Conservation (phyloP, 2,113 vertebrate species). For the Nycticryphes semicollaris region DNA sequence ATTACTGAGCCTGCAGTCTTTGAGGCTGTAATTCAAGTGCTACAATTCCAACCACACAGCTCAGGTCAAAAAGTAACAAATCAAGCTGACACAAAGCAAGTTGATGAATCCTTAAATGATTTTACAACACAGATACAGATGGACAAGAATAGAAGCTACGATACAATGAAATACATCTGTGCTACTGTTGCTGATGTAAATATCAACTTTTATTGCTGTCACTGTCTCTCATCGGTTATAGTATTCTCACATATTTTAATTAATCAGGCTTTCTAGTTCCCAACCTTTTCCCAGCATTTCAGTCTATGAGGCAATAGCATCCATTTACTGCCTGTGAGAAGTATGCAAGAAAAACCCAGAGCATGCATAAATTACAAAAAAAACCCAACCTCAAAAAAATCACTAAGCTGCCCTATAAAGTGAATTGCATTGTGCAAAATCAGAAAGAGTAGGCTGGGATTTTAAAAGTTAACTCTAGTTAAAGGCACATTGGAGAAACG, state of each 20-base stretch:
- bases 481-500: neutral
- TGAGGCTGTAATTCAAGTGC: neutral
- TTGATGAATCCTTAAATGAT: neutral
- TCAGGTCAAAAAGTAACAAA: conserved; percentile 47
- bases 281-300: neutral
- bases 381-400: neutral
- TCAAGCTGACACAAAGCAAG: conserved; percentile 21
- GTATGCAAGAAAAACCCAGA: neutral
- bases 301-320: neutral
- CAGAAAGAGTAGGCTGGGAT: neutral
- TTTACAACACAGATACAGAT: conserved; percentile 11
- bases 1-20: neutral
- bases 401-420: neutral
- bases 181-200: neutral
- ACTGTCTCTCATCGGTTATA: neutral
- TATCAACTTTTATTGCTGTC: neutral
- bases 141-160: neutral
- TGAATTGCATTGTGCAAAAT: neutral
- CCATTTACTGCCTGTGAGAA: neutral
- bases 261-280: neutral
- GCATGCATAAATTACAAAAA: neutral
- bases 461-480: neutral
- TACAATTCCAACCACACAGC: conserved; percentile 1
- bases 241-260: neutral
- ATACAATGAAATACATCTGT: neutral